Evolutionary conservation across 2,113 vertebrate species (phyloP).

Genomic region (Erythrocercus mccallii): DNA sequence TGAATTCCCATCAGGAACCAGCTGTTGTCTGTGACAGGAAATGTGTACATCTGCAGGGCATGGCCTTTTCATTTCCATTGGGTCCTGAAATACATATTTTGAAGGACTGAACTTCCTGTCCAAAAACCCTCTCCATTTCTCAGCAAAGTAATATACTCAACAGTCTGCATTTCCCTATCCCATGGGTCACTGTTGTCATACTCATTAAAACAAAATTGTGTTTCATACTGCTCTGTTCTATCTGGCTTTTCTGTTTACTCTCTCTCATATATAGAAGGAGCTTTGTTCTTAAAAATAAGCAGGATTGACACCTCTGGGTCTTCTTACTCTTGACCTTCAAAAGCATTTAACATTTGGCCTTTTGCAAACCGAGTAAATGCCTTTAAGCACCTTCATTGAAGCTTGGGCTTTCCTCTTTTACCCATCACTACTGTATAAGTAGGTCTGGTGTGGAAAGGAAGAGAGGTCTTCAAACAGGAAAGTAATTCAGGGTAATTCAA

Average conservation of each 20-base stretch:
- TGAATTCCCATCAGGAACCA: background rate
- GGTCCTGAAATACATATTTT: background rate
- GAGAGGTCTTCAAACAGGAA: background rate
- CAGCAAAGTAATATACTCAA: background rate
- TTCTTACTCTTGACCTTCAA: background rate
- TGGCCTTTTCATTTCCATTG: background rate
- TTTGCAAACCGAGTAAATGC: background rate
- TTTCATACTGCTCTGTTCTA: background rate
- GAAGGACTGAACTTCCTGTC: background rate
- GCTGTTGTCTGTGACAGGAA: background rate
- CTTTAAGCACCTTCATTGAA: background rate
- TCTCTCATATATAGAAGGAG: background rate
- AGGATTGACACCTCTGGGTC: background rate
- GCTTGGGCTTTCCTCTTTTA: background rate
- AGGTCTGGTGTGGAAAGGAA: background rate
- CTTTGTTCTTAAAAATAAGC: background rate
- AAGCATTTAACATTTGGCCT: background rate
- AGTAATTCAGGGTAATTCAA: background rate
- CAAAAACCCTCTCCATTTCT: background rate
- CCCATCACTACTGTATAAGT: rapidly evolving
- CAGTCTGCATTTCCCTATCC: background rate
- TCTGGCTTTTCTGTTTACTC: background rate
- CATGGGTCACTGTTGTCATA: background rate
- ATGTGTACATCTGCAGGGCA: background rate
- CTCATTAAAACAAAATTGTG: background rate